Evolutionary conservation across 2,888 invertebrate genomes (phyloP), one percentile per base, ranked within the genome.

Genomic region (Pseudococcus longispinus): DNA sequence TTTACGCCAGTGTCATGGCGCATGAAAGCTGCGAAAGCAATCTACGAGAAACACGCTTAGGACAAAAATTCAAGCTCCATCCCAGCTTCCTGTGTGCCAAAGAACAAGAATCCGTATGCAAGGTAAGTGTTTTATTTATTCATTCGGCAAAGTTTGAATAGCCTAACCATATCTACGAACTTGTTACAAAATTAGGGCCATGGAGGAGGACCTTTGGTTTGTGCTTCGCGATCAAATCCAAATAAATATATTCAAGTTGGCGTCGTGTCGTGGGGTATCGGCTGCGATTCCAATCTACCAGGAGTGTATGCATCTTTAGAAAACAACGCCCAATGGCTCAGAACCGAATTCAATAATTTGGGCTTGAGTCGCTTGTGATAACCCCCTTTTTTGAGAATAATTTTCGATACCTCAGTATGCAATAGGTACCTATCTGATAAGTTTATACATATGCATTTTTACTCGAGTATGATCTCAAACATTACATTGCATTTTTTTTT

Each of bases 221-320:
- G 97, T 90, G 96, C 96, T 90, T 93, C 94, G 32, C 93, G 94
- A 46, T 96, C 96, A 80, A 93, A 93, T n/a, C 70, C 32, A 11
- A 85, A 88, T 26, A 83, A 85, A 44, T 96, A 95, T 96, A 95
- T 96, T 90, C 92, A 97, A 20, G 95, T 96, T 4, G 97, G 97
- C 18, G 94, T 97, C n/a, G 97, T 97, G 2, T 96, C 96, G 65
- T 97, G 97, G 97, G 97, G 97, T 82, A 96, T 97, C 88, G 97
- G 97, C 42, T 96, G 97, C 90, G 96, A 97, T 6, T 95, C 96
- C 90, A 92, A 93, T n/a, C 95, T 97, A 2, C 97, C 97, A n/a
- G 97, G 97, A 26, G 96, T 97, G 44, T 97, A 97, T 90, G 94
- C 96, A 0, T 95, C 95, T 90, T 95, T 97, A 0, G 94, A 95